A percentile compares a stretch with the other conserved stretches of the same genome.
phyloP scores from a whole-genome alignment of 2,888 invertebrate species.

The Cantharis flavilabris region DNA sequence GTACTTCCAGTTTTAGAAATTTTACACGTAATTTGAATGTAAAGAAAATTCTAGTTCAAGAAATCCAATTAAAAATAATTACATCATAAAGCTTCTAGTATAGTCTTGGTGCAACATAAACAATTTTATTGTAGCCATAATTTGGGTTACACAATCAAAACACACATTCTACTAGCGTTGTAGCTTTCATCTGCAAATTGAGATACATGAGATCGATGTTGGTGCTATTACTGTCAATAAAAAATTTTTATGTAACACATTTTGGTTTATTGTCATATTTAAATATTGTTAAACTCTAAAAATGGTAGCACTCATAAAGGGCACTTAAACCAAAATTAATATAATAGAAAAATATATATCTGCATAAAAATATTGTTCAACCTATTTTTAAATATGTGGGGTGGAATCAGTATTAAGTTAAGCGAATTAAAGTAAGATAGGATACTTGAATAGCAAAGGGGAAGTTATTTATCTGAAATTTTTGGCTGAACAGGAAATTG shows the following conservation, averaged over 20 bases:
- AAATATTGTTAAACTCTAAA: neutral
- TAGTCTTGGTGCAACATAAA: neutral
- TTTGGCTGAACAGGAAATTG: neutral
- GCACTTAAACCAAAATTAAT: neutral
- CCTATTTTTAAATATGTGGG: neutral
- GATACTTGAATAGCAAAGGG: neutral
- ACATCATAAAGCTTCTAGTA: neutral
- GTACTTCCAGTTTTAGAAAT: neutral
- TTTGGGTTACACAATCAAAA: constrained; percentile 1
- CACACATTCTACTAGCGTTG: neutral
- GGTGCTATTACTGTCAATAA: neutral
- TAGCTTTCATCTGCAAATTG: neutral
- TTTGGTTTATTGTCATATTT: neutral
- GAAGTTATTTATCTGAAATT: neutral
- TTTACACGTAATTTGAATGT: neutral
- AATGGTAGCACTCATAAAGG: neutral
- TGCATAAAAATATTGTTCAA: no score
- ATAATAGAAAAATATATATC: neutral
- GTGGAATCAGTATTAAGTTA: neutral
- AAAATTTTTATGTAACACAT: neutral
- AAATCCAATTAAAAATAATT: constrained; percentile 3
- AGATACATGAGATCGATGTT: neutral
- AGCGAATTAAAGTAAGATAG: neutral
- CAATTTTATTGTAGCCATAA: constrained; percentile 1
- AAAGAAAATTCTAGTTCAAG: neutral